Conservation (phyloP, 1,140 invertebrate genomes). For the Reticulitermes speratus region DNA sequence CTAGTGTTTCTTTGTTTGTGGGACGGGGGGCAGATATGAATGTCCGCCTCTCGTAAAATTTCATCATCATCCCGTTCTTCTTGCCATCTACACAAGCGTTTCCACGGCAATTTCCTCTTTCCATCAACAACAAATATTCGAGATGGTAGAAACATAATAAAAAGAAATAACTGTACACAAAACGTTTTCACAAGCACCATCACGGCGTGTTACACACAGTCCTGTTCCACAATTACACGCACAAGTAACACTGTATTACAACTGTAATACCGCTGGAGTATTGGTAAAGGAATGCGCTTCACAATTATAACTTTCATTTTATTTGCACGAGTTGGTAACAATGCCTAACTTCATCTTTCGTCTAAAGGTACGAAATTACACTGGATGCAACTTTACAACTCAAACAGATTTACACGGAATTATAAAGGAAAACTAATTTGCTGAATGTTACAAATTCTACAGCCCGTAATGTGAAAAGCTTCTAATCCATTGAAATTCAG, state of each 20-base stretch:
- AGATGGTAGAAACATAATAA: background rate
- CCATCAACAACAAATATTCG: background rate
- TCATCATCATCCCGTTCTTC: background rate
- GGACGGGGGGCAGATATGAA: background rate
- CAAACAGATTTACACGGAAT: background rate
- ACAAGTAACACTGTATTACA: background rate
- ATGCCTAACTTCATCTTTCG: background rate
- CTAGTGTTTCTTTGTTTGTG: background rate
- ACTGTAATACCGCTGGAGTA: background rate
- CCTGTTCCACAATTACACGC: background rate
- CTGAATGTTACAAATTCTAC: background rate
- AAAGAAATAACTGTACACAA: background rate
- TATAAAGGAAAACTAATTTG: background rate
- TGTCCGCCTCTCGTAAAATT: background rate
- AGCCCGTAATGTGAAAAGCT: too few species aligned
- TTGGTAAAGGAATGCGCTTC: background rate
- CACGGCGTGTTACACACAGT: background rate
- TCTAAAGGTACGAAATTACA: background rate
- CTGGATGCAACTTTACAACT: background rate
- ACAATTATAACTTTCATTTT: background rate
- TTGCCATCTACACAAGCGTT: background rate
- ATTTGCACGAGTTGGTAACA: slow-evolving; percentile 3
- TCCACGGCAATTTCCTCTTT: slow-evolving; percentile 14
- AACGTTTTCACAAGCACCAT: background rate
- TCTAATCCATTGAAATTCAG: too few species aligned